phyloP scores from a whole-genome alignment of 2,888 invertebrate species.

The Athetis lepigone region DNA sequence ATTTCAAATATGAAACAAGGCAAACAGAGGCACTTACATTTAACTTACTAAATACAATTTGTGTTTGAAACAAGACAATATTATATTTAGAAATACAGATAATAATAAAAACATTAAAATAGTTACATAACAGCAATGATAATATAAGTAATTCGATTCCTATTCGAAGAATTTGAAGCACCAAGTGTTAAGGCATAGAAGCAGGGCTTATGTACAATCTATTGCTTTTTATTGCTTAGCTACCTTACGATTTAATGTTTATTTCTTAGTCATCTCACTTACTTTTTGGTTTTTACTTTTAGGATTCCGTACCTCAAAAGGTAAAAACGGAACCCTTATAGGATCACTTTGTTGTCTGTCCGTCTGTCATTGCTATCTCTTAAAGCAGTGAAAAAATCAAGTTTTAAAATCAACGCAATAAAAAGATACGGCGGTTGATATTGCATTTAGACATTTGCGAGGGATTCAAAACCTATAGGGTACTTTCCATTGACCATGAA shows the following conservation, averaged over 20 bases:
- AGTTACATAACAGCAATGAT: constrained; percentile 34
- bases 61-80: constrained; percentile 34
- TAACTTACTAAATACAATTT: constrained; percentile 42
- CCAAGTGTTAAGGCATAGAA: constrained; percentile 38
- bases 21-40: constrained; percentile 40
- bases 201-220: neutral
- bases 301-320: too few relatives aligned
- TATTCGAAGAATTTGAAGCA: constrained; percentile 43
- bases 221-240: constrained; percentile 1
- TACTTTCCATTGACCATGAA: too few relatives aligned
- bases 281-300: too few relatives aligned
- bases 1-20: constrained; percentile 39
- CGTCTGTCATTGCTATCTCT: too few relatives aligned
- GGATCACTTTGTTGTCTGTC: too few relatives aligned
- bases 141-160: constrained; percentile 48
- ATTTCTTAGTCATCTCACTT: neutral
- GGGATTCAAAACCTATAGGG: too few relatives aligned
- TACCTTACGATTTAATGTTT: neutral
- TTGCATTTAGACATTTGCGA: too few relatives aligned
- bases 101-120: constrained; percentile 36
- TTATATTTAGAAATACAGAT: constrained; percentile 16
- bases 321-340: too few relatives aligned
- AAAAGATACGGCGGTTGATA: too few relatives aligned
- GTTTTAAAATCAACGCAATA: too few relatives aligned
- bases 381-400: too few relatives aligned